Percentiles rank a stretch among this genome's conserved stretches.
Evolutionary conservation across 2,113 vertebrate genomes (phyloP).

Genomic region (Phrynocephalus versicolor): DNA sequence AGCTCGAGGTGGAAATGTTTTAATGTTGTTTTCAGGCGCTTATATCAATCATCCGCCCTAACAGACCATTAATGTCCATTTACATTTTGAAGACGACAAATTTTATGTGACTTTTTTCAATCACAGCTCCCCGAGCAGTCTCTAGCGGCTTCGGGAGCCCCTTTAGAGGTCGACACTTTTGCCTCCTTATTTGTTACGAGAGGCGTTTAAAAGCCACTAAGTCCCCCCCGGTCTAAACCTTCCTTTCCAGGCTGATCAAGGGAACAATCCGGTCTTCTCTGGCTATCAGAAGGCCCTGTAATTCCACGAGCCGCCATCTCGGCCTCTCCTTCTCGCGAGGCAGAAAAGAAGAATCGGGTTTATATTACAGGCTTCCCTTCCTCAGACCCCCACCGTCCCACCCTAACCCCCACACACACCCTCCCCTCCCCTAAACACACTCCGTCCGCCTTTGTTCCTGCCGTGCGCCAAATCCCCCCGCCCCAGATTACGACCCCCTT

Average conservation of each 20-base stretch:
- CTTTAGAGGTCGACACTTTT: slow-evolving; percentile 70
- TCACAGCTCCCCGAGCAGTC: slow-evolving; percentile 61
- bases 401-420: too few relatives aligned
- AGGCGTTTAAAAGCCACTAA: slow-evolving; percentile 48
- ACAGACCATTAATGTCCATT: slow-evolving; percentile 77
- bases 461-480: slow-evolving; percentile 19
- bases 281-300: neutral
- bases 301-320: too few relatives aligned
- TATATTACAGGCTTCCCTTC: neutral
- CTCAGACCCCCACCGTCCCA: neutral
- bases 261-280: neutral
- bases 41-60: slow-evolving; percentile 73
- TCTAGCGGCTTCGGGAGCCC: slow-evolving; percentile 66
- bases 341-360: neutral
- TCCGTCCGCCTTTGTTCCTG: slow-evolving; percentile 42
- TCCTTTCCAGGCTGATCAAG: neutral
- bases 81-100: slow-evolving; percentile 78
- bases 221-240: slow-evolving; percentile 4
- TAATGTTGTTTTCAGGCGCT: slow-evolving; percentile 71
- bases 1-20: slow-evolving; percentile 69
- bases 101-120: slow-evolving; percentile 77
- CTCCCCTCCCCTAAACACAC: neutral
- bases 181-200: slow-evolving; percentile 73
- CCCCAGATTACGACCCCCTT: slow-evolving; percentile 19
- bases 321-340: too few relatives aligned